Evolutionary conservation across 2,113 vertebrate genomes (phyloP).

Genomic region (Xenus cinereus): DNA sequence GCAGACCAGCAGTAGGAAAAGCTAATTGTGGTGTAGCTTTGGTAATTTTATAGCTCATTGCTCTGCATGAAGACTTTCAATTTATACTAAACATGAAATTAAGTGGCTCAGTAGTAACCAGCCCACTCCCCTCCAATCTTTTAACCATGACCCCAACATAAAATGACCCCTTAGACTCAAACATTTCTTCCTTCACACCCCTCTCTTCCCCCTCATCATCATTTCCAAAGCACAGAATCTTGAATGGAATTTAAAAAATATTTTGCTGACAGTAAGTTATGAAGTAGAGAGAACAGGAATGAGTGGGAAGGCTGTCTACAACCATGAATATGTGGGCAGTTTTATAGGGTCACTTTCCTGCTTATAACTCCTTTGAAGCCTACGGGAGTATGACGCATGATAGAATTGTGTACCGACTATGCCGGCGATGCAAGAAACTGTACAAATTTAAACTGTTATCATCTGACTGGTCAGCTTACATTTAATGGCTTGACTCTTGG

Average conservation of each 20-base stretch:
- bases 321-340: not conserved
- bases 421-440: not conserved
- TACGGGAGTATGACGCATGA: not conserved
- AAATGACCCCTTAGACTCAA: not conserved
- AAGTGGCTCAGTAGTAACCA: not conserved
- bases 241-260: not conserved
- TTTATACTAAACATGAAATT: not conserved
- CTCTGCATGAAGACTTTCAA: not conserved
- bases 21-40: not conserved
- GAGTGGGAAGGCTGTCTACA: not conserved
- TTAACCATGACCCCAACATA: not conserved
- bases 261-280: not conserved
- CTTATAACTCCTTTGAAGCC: conserved; percentile 18
- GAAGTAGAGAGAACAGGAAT: not conserved
- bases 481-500: conserved; percentile 32
- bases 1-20: not conserved
- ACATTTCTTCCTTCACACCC: not conserved
- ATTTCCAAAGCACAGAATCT: not conserved
- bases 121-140: not conserved
- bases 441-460: conserved; percentile 31
- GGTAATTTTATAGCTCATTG: not conserved
- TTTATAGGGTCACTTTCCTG: conserved; percentile 15
- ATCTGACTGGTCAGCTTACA: conserved; percentile 18
- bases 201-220: not conserved
- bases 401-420: not conserved